Conservation (phyloP, 2,113 vertebrate genomes). For the Carassius auratus region DNA sequence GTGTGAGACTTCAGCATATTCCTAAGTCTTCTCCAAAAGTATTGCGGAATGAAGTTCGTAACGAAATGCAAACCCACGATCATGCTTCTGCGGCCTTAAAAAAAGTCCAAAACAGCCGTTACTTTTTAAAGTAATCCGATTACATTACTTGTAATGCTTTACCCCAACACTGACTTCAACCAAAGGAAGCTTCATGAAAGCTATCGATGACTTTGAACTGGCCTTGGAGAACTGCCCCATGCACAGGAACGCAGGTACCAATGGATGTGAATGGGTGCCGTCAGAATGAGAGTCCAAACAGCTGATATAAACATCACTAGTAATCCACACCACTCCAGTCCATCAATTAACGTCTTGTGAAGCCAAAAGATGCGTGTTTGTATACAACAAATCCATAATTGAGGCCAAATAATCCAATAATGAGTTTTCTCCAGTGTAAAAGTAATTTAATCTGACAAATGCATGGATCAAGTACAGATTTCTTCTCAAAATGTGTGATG, state of each 20-base stretch:
- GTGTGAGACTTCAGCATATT: conserved; percentile 97
- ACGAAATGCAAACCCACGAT: not conserved
- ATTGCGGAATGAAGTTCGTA: too few relatives aligned
- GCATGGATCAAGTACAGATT: too few relatives aligned
- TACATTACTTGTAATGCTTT: too few relatives aligned
- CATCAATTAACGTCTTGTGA: too few relatives aligned
- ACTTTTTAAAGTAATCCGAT: not conserved
- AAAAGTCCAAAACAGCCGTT: not conserved
- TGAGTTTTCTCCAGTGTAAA: too few relatives aligned
- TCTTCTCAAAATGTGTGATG: not conserved
- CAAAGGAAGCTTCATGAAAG: conserved; percentile 94
- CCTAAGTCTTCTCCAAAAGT: conserved; percentile 81
- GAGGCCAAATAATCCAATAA: too few relatives aligned
- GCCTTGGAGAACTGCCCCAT: conserved; percentile 90
- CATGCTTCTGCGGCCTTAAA: not conserved
- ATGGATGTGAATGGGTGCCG: not conserved
- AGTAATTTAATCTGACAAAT: too few relatives aligned
- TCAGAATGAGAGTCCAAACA: not conserved
- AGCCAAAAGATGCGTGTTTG: not conserved
- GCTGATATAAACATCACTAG: not conserved
- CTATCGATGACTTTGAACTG: conserved; percentile 91
- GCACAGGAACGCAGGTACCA: conserved; percentile 84
- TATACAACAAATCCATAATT: too few relatives aligned
- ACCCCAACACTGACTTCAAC: conserved; percentile 72
- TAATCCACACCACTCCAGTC: not conserved